Conservation (phyloP, 2,113 vertebrate genomes). For the Otolemur garnettii region DNA sequence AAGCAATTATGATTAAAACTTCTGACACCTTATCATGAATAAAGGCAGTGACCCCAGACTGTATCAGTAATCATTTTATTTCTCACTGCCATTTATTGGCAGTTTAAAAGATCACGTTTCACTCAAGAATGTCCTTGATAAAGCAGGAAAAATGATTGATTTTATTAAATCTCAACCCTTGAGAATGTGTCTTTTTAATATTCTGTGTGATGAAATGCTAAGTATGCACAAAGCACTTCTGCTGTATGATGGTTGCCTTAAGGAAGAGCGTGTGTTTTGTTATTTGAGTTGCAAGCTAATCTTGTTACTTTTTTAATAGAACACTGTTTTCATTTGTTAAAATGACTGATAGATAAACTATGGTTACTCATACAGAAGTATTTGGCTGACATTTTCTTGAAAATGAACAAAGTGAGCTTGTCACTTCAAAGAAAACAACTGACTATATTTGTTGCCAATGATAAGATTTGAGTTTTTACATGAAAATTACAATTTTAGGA, state of each 20-base stretch:
- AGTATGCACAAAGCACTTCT: not conserved
- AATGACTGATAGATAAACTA: not conserved
- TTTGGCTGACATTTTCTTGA: slow-evolving; percentile 42
- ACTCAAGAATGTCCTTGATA: not conserved
- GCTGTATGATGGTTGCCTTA: not conserved
- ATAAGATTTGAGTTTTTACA: slow-evolving; percentile 20
- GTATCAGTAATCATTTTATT: not conserved
- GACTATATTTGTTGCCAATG: not conserved
- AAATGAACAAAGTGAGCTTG: slow-evolving; percentile 34
- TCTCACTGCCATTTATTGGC: not conserved
- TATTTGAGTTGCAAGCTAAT: slow-evolving; percentile 7
- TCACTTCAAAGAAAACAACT: slow-evolving; percentile 45
- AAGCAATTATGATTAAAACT: not conserved
- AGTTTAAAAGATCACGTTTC: not conserved
- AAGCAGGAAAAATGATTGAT: slow-evolving; percentile 2
- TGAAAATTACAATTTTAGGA: slow-evolving; percentile 47
- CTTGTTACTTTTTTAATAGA: not conserved
- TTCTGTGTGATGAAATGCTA: not conserved
- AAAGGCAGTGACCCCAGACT: not conserved
- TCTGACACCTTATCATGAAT: not conserved
- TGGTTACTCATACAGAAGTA: not conserved
- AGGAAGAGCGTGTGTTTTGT: not conserved
- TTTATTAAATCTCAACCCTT: slow-evolving; percentile 51
- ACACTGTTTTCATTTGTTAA: slow-evolving; percentile 18
- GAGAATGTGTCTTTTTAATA: not conserved